Evolutionary conservation across 1,140 invertebrate genomes (phyloP), one percentile per base, ranked within the genome.

Genomic region (Polypedilum vanderplanki): DNA sequence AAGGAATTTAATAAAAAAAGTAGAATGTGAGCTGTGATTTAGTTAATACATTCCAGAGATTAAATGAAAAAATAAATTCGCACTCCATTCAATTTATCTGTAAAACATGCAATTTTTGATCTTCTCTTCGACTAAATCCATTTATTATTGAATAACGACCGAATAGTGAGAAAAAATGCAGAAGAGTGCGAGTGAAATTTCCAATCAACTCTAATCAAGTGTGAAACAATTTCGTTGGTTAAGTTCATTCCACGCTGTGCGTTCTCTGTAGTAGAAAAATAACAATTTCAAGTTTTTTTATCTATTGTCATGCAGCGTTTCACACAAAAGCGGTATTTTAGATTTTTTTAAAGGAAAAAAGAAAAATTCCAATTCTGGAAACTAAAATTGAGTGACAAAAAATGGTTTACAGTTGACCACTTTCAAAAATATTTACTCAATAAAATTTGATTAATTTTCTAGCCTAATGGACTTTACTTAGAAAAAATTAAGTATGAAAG

Each of bases 241-340:
- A 5, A 33, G 24, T 33, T 33, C n/a, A n/a, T n/a, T 33, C 24
- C 24, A 33, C 24, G 24, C 24, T 33, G 24, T 33, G 24, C 24
- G 24, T 3, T 33, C 5, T 1, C 24, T 33, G 24, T 33, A 3
- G 24, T 33, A 33, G 24, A 33, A 33, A 33, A 33, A 33, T 33
- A 33, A 33, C 24, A 5, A 1, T 33, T 33, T 33, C 24, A n/a
- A 57, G 10, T 57, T 57, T 57, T 57, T 57, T 57, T 57, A 57
- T 57, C 46, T 57, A n/a, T 57, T n/a, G 46, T 57, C 46, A 57
- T 57, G 46, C 46, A 57, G 46, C 46, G 15, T 57, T 57, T 57
- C 46, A 57, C 10, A 57, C 24, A 33, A 33, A n/a, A n/a, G n/a
- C n/a, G n/a, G n/a, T n/a, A 33, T 33, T n/a, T 57, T 8, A 15